These are phyloP conservation scores for Steinernema carpocapsae DNA, from an alignment of 2,888 invertebrate genomes.

Conservation along the genomic window DNA sequence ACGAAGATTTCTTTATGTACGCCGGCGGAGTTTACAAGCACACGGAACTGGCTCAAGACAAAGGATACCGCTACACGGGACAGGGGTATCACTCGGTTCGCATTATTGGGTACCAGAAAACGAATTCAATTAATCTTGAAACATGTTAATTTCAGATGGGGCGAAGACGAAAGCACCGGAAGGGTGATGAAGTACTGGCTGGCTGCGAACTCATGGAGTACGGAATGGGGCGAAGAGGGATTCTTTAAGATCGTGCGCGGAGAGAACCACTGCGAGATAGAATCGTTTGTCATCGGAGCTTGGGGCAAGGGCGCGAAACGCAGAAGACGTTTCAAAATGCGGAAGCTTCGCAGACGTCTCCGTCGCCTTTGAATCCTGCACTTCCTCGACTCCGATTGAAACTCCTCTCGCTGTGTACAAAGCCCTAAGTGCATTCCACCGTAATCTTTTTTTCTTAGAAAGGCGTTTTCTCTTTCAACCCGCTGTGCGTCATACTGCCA, in stretches of 20 bases:
- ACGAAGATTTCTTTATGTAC: slow-evolving; percentile 91
- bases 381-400: not conserved
- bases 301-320: slow-evolving; percentile 64
- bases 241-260: slow-evolving; percentile 86
- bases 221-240: slow-evolving; percentile 87
- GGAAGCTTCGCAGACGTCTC: slow-evolving; percentile 55
- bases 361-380: slow-evolving; percentile 9
- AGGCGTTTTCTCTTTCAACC: no score
- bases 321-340: slow-evolving; percentile 59
- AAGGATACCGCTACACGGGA: slow-evolving; percentile 51
- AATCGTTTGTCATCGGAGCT: slow-evolving; percentile 80
- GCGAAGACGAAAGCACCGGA: slow-evolving; percentile 76
- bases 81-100: slow-evolving; percentile 84
- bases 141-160: slow-evolving; percentile 77
- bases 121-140: no score
- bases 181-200: slow-evolving; percentile 82
- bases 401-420: not conserved
- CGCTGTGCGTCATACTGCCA: slow-evolving; percentile 1
- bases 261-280: slow-evolving; percentile 85
- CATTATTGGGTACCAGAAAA: slow-evolving; percentile 81
- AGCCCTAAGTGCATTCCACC: not conserved
- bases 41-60: slow-evolving; percentile 55
- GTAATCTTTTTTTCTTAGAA: not conserved
- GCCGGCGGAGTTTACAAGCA: slow-evolving; percentile 81
- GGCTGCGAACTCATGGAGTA: slow-evolving; percentile 92